A percentile compares a stretch with the other conserved stretches of the same genome.
These are phyloP conservation scores for Heliconius nattereri DNA, from an alignment of 1,140 invertebrate genomes.

Conservation along the genomic window DNA sequence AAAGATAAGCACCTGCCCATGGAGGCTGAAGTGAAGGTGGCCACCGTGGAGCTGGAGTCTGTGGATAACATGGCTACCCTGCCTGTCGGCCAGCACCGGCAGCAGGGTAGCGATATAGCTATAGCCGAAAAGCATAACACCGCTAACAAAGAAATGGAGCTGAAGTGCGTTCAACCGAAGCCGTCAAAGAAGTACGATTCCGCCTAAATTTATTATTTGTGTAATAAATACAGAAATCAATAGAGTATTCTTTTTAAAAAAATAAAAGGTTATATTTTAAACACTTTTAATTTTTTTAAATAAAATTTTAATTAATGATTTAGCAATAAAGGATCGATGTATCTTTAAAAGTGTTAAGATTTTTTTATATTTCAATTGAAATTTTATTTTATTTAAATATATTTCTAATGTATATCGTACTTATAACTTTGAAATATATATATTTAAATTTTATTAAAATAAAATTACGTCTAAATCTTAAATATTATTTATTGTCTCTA, in stretches of 20 bases:
- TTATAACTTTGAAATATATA: not conserved
- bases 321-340: not conserved
- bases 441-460: not conserved
- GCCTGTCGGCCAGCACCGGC: slow-evolving; percentile 86
- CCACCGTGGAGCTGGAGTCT: slow-evolving; percentile 90
- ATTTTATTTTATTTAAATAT: not conserved
- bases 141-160: slow-evolving; percentile 92
- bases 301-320: not conserved
- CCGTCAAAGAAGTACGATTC: slow-evolving; percentile 87
- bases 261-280: not conserved
- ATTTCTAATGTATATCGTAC: not conserved
- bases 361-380: not conserved
- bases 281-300: not conserved
- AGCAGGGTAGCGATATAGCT: slow-evolving; percentile 84
- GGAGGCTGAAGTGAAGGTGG: slow-evolving; percentile 90
- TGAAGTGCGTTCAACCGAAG: slow-evolving; percentile 90
- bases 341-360: not conserved
- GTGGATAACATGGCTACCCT: slow-evolving; percentile 92
- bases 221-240: not conserved
- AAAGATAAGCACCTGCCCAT: slow-evolving; percentile 77
- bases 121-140: slow-evolving; percentile 90
- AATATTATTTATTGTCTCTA: too few relatives aligned
- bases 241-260: not conserved
- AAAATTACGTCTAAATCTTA: not conserved
- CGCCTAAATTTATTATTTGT: not conserved